A percentile compares a stretch with the other conserved stretches of the same genome.
Evolutionary conservation across 2,888 invertebrate genomes (phyloP).

Genomic region (Podabrus alpinus): DNA sequence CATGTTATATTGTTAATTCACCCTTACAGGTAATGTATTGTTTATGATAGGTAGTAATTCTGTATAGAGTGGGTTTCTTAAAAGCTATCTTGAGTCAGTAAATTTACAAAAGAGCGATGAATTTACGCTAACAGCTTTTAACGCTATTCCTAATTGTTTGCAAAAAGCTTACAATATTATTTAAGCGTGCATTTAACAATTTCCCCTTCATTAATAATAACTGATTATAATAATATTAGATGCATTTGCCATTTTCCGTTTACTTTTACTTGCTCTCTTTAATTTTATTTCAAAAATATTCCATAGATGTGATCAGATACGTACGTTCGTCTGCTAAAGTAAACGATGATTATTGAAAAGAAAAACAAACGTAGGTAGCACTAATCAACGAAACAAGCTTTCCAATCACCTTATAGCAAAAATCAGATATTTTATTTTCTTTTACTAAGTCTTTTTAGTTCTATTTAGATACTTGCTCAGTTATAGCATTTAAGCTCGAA

Average conservation of each 20-base stretch:
- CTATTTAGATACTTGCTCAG: neutral
- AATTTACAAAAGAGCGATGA: slow-evolving; percentile 13
- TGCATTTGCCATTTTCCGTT: neutral
- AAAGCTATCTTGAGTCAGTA: neutral
- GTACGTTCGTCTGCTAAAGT: slow-evolving; percentile 20
- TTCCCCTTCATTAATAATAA: neutral
- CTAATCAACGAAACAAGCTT: slow-evolving; percentile 24
- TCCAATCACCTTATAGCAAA: slow-evolving; percentile 11
- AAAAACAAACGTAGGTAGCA: slow-evolving; percentile 18
- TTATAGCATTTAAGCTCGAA: neutral
- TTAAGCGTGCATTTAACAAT: neutral
- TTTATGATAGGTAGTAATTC: slow-evolving; percentile 30
- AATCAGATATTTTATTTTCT: neutral
- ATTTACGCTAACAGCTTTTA: slow-evolving; percentile 21
- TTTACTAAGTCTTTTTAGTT: neutral
- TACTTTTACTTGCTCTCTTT: neutral
- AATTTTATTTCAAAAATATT: slow-evolving; percentile 13
- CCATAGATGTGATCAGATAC: slow-evolving; percentile 19
- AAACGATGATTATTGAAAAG: slow-evolving; percentile 30
- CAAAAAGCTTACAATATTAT: neutral
- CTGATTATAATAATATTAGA: slow-evolving; percentile 11
- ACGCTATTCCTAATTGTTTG: slow-evolving; percentile 4
- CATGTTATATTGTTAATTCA: slow-evolving; percentile 31
- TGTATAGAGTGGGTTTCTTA: slow-evolving; percentile 5
- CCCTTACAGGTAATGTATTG: slow-evolving; percentile 30